phyloP scores from a whole-genome alignment of 53 echinoderm and acorn worm species.

The Apostichopus leukothele region DNA sequence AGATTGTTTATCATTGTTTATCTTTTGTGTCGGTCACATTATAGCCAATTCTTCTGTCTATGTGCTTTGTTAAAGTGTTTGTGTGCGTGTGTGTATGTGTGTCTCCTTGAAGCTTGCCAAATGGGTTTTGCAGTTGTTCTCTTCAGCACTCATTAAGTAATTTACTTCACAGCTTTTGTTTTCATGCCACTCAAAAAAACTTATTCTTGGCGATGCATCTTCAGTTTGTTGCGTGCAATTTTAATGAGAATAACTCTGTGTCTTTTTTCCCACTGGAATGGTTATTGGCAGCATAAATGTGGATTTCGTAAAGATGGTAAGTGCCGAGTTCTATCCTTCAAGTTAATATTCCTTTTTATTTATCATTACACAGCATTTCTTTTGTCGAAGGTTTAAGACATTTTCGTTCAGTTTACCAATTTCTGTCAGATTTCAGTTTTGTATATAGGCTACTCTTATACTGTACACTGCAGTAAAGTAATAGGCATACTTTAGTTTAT shows the following conservation, averaged over 20 bases:
- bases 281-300: constrained; percentile 19
- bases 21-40: no score
- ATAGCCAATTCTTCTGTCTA: no score
- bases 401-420: no score
- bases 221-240: neutral
- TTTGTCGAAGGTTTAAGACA: no score
- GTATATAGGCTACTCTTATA: no score
- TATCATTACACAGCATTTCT: no score
- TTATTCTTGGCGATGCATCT: neutral
- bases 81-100: neutral
- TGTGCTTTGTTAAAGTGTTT: no score
- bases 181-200: neutral
- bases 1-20: neutral
- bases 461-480: no score
- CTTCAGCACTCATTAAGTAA: neutral
- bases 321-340: neutral
- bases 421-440: no score
- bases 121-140: neutral
- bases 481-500: no score
- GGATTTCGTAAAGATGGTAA: constrained; percentile 18
- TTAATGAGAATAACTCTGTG: constrained; percentile 6
- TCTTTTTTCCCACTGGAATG: constrained; percentile 19
- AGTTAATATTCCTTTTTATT: neutral
- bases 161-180: neutral
- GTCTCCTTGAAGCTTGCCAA: neutral